These are phyloP conservation scores for Benthosema pterotum DNA, from an alignment of 2,797 vertebrate species.

Conservation along the genomic window DNA sequence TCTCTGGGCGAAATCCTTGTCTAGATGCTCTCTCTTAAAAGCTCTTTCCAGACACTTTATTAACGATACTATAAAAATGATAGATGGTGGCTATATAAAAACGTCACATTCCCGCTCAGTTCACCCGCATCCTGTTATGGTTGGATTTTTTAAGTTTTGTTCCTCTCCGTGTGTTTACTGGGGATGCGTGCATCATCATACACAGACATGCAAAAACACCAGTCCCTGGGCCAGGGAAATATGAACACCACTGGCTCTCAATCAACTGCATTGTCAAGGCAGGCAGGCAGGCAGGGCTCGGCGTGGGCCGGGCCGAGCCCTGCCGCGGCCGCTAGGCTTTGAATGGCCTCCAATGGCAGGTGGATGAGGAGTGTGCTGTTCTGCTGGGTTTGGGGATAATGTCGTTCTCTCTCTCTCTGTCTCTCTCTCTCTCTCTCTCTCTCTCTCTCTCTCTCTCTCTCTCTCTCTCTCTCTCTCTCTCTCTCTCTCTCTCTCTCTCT, in stretches of 20 bases:
- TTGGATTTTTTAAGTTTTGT: slow-evolving; percentile 45
- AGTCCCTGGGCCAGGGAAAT: slow-evolving; percentile 3
- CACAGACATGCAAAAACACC: slow-evolving; percentile 19
- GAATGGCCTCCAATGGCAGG: slow-evolving; percentile 10
- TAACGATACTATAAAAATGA: slow-evolving; percentile 78
- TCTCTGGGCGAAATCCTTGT: slow-evolving; percentile 45
- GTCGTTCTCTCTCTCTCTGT: not conserved
- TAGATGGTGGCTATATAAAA: slow-evolving; percentile 70
- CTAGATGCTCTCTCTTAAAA: slow-evolving; percentile 57
- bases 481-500: slow-evolving; percentile 1
- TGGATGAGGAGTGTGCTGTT: slow-evolving; percentile 20
- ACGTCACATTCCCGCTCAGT: slow-evolving; percentile 59
- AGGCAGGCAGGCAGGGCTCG: too few species aligned
- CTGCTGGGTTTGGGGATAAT: not conserved
- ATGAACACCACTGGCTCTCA: not conserved
- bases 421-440: slow-evolving; percentile 3
- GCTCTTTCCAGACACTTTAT: slow-evolving; percentile 63
- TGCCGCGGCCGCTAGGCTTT: slow-evolving; percentile 12
- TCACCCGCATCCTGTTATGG: slow-evolving; percentile 44
- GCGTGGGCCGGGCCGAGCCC: too few species aligned
- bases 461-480: not conserved
- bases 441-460: slow-evolving; percentile 1
- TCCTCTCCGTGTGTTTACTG: slow-evolving; percentile 45
- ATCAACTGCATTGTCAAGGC: slow-evolving; percentile 18
- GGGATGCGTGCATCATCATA: slow-evolving; percentile 40